Evolutionary conservation across 1,140 invertebrate species (phyloP).

Genomic region (Atta colombica): DNA sequence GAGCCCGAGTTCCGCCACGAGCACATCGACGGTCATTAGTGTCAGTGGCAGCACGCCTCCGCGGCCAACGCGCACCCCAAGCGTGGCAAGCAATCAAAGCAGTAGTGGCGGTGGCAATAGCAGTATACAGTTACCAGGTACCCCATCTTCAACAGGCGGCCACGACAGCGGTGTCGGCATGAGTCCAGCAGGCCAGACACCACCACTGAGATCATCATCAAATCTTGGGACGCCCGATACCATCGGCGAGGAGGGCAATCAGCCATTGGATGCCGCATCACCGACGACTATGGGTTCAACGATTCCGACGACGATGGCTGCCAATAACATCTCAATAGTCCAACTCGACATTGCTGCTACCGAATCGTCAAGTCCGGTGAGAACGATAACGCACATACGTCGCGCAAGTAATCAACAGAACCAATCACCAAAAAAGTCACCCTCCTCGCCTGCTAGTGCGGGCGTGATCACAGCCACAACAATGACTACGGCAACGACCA

Average conservation of each 20-base stretch:
- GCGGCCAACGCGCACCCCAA: constrained; percentile 77
- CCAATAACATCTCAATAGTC: not conserved
- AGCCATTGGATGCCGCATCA: constrained; percentile 79
- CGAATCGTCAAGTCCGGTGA: constrained; percentile 75
- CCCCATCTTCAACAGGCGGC: constrained; percentile 80
- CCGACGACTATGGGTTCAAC: constrained; percentile 81
- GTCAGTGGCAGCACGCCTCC: constrained; percentile 78
- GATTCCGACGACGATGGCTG: constrained; percentile 64
- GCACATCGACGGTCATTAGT: constrained; percentile 66
- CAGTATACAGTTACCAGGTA: constrained; percentile 66
- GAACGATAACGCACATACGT: constrained; percentile 69
- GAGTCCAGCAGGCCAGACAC: constrained; percentile 85
- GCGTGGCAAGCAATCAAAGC: constrained; percentile 77
- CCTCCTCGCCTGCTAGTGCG: constrained; percentile 74
- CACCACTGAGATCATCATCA: constrained; percentile 80
- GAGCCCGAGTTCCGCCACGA: constrained; percentile 82
- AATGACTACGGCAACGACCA: constrained; percentile 59
- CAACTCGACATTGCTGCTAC: constrained; percentile 74
- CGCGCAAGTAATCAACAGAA: constrained; percentile 72
- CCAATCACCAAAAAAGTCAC: constrained; percentile 82
- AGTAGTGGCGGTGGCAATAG: constrained; percentile 78
- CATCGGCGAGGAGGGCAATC: constrained; percentile 84
- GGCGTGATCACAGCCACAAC: constrained; percentile 42
- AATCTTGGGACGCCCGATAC: constrained; percentile 77
- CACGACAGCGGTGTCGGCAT: constrained; percentile 85